Evolutionary conservation across 2,113 vertebrate genomes (phyloP).

Genomic region (Climacteris rufus): DNA sequence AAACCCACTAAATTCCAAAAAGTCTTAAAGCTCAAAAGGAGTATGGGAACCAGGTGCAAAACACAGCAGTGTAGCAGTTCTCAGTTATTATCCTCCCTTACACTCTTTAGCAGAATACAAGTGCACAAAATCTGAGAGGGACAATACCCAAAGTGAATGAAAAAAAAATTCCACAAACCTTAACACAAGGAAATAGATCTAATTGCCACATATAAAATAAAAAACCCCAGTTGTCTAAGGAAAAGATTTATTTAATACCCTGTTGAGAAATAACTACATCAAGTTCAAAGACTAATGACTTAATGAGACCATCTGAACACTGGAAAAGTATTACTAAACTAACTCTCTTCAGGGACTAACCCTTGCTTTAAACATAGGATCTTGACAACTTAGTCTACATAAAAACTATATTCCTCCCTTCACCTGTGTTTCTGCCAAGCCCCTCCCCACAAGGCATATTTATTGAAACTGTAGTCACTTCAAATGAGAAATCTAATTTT

Average conservation of each 20-base stretch:
- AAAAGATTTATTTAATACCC: background rate
- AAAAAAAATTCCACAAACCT: background rate
- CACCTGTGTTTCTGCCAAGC: background rate
- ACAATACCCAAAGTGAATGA: background rate
- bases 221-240: background rate
- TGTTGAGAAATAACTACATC: background rate
- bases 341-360: background rate
- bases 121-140: background rate
- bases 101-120: background rate
- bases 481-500: background rate
- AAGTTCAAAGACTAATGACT: background rate
- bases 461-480: background rate
- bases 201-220: background rate
- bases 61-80: background rate
- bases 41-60: background rate
- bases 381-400: background rate
- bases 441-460: background rate
- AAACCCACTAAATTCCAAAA: background rate
- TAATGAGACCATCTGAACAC: background rate
- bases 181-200: background rate
- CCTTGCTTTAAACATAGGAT: background rate
- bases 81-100: background rate
- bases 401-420: background rate
- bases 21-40: background rate
- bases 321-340: background rate